phyloP scores from a whole-genome alignment of 2,888 invertebrate genomes.

The Brachycybe producta region DNA sequence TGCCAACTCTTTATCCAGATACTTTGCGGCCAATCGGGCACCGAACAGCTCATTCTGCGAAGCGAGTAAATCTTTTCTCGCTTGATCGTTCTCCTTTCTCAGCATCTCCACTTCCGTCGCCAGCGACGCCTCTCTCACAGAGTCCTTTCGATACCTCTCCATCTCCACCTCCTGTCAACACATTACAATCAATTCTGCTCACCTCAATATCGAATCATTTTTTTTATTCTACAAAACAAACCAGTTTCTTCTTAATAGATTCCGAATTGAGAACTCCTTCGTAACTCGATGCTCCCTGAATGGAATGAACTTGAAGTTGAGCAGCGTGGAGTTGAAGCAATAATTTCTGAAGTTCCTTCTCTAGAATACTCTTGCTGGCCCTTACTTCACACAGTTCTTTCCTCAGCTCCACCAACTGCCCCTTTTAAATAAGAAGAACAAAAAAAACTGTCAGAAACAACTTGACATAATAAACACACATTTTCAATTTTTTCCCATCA shows the following conservation, averaged over 20 bases:
- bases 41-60: conserved; percentile 71
- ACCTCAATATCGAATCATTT: background rate
- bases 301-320: conserved; percentile 43
- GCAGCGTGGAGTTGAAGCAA: conserved; percentile 47
- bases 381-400: conserved; percentile 57
- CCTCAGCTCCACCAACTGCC: conserved; percentile 60
- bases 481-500: background rate
- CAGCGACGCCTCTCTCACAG: conserved; percentile 36
- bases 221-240: conserved; percentile 22
- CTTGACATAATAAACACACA: too few relatives aligned
- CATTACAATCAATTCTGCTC: background rate
- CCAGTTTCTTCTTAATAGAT: conserved; percentile 41
- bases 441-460: too few relatives aligned
- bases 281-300: conserved; percentile 2
- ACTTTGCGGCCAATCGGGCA: conserved; percentile 69
- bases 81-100: conserved; percentile 52
- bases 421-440: conserved; percentile 44
- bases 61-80: conserved; percentile 56
- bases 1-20: conserved; percentile 70
- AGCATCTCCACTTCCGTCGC: conserved; percentile 31
- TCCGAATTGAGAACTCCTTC: conserved; percentile 36
- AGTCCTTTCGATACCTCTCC: conserved; percentile 30
- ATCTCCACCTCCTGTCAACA: conserved; percentile 37
- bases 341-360: conserved; percentile 49
- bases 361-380: conserved; percentile 45